Base-by-base conservation (phyloP, 2,888 invertebrate species). In the Himalopsyche kuldschensis region DNA sequence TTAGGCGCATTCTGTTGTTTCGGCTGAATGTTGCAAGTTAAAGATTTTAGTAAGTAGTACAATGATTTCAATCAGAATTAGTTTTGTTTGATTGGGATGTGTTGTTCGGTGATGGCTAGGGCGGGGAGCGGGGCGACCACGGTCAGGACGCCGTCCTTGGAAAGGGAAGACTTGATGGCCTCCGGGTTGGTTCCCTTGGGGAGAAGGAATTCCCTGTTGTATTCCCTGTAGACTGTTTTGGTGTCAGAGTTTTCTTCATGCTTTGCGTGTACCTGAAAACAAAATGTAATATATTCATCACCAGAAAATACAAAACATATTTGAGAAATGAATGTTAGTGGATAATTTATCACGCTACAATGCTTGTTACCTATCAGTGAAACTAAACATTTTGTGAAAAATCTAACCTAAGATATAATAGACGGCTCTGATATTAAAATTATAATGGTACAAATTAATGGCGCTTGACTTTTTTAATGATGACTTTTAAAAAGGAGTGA, bases 181-280 rank as follows among this genome's bases (percentile, higher is more conserved):
- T 99, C 99, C 0, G 98, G 98, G 91, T 98, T 97, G 84, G 98
- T 98, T 88, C 98, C 98, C 90, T 98, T 97, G 6, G 99, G 99
- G 90, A 99, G 92, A 90, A 98, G 93, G 93, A 99, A 99, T 92
- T 98, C 98, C 87, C 98, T 94, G 91, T 98, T 98, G 94, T 99
- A 99, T 91, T 99, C 99, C 91, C 98, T 95, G 94, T 98, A 99
- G 86, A 98, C 97, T 75, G 97, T 97, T 92, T 98, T 97, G 89
- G 97, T 97, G 91, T 98, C 97, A 80, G 97, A 95, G 91, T 98
- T 98, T 92, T 99, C 99, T 91, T 99, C 98, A 91, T 99, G 99
- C 91, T 98, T 98, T 86, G 99, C 99, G 89, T 98, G 97, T 79
- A 98, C 98, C 97, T 98, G 91, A n/a, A 78, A 82, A 80, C 24